A percentile compares a stretch with the other conserved stretches of the same genome.
These are phyloP conservation scores for Nesogale talazaci DNA, from an alignment of 2,113 vertebrate species.

Conservation along the genomic window DNA sequence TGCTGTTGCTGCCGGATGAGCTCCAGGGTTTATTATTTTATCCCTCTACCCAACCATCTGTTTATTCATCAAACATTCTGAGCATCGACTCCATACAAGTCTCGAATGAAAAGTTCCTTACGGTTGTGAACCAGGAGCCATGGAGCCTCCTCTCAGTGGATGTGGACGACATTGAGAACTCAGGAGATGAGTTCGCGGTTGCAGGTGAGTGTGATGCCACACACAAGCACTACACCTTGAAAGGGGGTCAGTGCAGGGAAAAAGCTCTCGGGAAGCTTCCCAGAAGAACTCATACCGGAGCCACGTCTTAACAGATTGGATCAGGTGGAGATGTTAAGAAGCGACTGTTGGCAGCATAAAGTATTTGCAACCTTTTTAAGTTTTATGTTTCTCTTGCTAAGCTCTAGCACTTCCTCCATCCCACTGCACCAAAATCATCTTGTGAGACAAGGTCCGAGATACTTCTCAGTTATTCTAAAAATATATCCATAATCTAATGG, in stretches of 20 bases:
- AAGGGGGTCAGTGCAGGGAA: background rate
- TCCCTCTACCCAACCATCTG: background rate
- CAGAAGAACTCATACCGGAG: background rate
- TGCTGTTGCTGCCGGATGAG: background rate
- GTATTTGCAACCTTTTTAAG: background rate
- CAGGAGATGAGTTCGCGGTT: background rate
- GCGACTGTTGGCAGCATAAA: background rate
- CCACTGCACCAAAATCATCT: constrained; percentile 54
- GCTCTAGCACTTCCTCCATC: constrained; percentile 52
- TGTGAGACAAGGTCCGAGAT: constrained; percentile 60
- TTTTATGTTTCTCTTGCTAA: background rate
- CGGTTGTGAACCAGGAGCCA: background rate
- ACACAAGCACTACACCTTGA: background rate
- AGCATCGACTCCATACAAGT: background rate
- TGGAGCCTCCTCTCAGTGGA: background rate
- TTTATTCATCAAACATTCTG: background rate
- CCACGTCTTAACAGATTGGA: background rate
- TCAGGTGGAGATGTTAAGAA: background rate
- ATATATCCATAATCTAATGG: constrained; percentile 78
- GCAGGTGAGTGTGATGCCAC: background rate
- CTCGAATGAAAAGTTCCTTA: background rate
- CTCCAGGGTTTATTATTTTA: background rate
- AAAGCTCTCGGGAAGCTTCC: background rate
- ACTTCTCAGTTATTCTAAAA: constrained; percentile 78
- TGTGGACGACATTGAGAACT: background rate